Evolutionary conservation across 2,797 vertebrate species (phyloP).

Genomic region (Macroramphosus scolopax): DNA sequence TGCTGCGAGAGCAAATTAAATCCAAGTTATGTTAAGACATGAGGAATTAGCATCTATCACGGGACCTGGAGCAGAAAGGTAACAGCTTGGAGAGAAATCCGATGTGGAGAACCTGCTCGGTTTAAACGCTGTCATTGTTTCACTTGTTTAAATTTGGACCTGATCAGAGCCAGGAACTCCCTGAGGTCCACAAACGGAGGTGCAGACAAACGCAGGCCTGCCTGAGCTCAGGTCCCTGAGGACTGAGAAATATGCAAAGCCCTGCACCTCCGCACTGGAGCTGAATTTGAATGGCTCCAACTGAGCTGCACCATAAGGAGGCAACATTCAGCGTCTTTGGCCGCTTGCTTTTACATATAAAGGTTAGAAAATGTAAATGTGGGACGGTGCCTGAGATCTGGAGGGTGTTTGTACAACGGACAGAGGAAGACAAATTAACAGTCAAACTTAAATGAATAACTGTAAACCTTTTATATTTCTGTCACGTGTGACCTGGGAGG

Average conservation of each 20-base stretch:
- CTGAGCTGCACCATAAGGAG: constrained; percentile 62
- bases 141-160: constrained; percentile 88
- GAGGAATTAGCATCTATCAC: constrained; percentile 39
- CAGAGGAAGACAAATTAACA: constrained; percentile 19
- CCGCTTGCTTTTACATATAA: constrained; percentile 61
- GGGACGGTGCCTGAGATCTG: constrained; percentile 33
- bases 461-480: constrained; percentile 2
- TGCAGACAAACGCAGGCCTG: constrained; percentile 72
- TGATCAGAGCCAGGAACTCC: constrained; percentile 88
- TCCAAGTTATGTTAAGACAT: constrained; percentile 22
- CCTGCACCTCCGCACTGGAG: constrained; percentile 71
- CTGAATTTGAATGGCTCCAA: constrained; percentile 67
- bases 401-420: constrained; percentile 27
- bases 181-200: constrained; percentile 75
- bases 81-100: constrained; percentile 89
- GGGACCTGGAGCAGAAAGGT: constrained; percentile 69
- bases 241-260: constrained; percentile 74
- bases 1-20: constrained; percentile 14
- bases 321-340: constrained; percentile 53
- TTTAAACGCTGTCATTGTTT: constrained; percentile 87
- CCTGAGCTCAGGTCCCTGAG: constrained; percentile 74
- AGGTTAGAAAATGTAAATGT: constrained; percentile 61
- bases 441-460: constrained; percentile 24
- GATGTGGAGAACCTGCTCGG: constrained; percentile 80
- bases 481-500: neutral